Base-by-base conservation (phyloP, 2,888 invertebrate species). In the Harmothoe impar region DNA sequence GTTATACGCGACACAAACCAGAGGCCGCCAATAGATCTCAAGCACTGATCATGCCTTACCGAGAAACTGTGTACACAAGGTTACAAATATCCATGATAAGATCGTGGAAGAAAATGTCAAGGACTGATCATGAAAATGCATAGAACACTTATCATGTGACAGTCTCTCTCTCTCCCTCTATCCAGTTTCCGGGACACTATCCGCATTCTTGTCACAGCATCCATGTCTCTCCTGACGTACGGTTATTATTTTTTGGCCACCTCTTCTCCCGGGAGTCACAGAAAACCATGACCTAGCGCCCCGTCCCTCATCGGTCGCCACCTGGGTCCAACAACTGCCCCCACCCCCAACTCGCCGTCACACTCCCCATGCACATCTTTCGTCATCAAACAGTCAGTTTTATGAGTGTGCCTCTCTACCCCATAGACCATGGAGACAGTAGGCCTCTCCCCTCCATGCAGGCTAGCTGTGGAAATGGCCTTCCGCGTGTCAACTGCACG, bases 161-260 rank as follows among this genome's bases (percentile, higher is more conserved):
- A 43, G 43, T 43, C 43, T 10, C 43, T 10, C 43, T 43, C 43
- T 10, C 43, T 7, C 10, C 43, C 43, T 10, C 43, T 7, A 7
- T 43, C 43, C 43, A 43, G 5, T 62, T 25, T 23, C 62, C 5
- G n/a, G 15, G 62, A 23, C n/a, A 23, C 62, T 25, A 25, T 17
- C 7, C 31, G 29, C 17, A 77, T 77, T 77, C 77, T 29, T 17
- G 5, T 77, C 77, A 77, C 77, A 77, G 3, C 17, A 31, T 5
- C 31, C 25, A 25, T 29, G 31, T 29, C 43, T 29, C 23, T 62
- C 62, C 5, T 77, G 77, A 77, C 77, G 77, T 77, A 77, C 77
- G 77, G 31, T 77, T 77, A 77, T 77, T 77, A 77, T 77, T 17
- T 77, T 25, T 77, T 77, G 77, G 77, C 77, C 77, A 77, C 77